A percentile compares a stretch with the other conserved stretches of the same genome.
Conservation (phyloP, 2,888 invertebrate genomes). For the Smittia aterrima region DNA sequence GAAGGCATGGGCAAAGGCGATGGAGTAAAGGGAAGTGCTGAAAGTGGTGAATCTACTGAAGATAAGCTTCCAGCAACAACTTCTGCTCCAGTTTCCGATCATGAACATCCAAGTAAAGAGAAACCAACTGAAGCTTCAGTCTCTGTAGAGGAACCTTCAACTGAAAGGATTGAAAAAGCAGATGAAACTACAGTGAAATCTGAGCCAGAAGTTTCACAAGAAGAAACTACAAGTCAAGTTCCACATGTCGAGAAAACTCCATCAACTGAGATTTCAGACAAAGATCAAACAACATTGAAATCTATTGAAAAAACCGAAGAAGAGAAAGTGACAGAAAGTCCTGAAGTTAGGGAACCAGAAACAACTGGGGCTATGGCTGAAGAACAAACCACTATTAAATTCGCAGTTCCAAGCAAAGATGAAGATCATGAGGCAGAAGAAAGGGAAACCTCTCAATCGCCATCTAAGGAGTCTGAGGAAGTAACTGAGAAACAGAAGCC, state of each 20-base stretch:
- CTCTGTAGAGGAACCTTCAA: background rate
- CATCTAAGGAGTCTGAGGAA: no score
- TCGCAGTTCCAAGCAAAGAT: no score
- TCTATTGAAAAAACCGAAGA: background rate
- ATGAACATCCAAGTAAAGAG: slow-evolving; percentile 20
- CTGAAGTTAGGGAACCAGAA: slow-evolving; percentile 11
- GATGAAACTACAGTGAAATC: background rate
- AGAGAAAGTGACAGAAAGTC: slow-evolving; percentile 27
- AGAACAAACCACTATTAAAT: background rate
- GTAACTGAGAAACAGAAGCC: background rate
- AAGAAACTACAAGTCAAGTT: no score
- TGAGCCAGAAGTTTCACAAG: no score
- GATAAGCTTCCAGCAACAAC: slow-evolving; percentile 29
- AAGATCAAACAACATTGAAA: background rate
- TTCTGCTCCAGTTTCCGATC: background rate
- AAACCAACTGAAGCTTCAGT: background rate
- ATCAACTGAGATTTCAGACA: no score
- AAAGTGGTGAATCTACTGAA: slow-evolving; percentile 26
- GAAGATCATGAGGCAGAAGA: no score
- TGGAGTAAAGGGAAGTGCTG: background rate
- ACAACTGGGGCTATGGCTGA: background rate
- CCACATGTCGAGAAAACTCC: no score
- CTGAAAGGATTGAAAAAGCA: slow-evolving; percentile 1
- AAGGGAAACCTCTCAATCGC: no score
- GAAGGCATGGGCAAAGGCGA: slow-evolving; percentile 13